Conservation (phyloP, 2,113 vertebrate genomes). For the Bettongia penicillata region DNA sequence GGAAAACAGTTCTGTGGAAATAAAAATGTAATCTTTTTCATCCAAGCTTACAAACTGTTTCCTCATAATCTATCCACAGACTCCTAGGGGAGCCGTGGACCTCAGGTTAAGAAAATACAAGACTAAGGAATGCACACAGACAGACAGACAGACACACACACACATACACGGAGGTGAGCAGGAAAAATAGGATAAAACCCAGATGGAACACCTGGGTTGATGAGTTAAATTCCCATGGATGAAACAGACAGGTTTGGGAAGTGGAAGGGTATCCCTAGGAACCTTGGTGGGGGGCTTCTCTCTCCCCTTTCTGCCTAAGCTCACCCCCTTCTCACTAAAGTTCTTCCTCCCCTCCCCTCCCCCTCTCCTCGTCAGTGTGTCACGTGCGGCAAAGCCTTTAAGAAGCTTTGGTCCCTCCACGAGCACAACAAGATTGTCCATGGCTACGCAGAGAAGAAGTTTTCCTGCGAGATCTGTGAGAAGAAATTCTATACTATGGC, state of each 20-base stretch:
- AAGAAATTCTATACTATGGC: conserved; percentile 99
- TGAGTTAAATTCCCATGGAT: background rate
- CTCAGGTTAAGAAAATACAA: background rate
- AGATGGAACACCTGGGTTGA: background rate
- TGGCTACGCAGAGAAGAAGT: conserved; percentile 95
- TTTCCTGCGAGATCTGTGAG: conserved; percentile 96
- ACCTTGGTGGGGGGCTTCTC: background rate
- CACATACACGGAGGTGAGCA: background rate
- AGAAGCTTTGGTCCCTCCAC: conserved; percentile 96
- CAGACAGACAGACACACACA: too few relatives aligned
- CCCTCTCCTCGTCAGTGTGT: conserved; percentile 86
- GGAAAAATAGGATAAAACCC: background rate
- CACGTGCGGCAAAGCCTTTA: conserved; percentile 95
- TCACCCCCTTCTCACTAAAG: background rate
- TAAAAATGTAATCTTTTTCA: background rate
- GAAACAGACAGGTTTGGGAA: background rate
- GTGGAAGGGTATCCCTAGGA: background rate
- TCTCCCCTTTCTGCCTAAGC: background rate
- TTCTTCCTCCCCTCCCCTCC: background rate
- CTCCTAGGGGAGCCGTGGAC: background rate
- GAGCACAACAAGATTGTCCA: conserved; percentile 97
- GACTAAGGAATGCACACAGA: background rate
- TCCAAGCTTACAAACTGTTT: background rate
- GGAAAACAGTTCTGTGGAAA: background rate
- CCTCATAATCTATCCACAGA: background rate